These are phyloP conservation scores for Drosophila triauraria DNA, from an alignment of 1,140 invertebrate species.

Conservation along the genomic window DNA sequence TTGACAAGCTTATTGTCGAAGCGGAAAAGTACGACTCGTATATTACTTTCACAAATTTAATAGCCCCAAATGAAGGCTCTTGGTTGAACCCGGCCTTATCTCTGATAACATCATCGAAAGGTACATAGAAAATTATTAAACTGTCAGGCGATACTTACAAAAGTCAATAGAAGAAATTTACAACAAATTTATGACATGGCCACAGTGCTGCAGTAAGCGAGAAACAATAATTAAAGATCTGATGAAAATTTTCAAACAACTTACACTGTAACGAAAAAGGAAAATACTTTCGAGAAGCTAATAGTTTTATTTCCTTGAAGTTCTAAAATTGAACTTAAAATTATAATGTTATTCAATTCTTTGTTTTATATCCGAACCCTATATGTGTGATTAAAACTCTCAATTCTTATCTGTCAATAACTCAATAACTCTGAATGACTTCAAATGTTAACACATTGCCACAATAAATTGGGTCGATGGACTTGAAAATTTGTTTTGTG, in stretches of 20 bases:
- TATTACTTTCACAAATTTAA: slow-evolving; percentile 18
- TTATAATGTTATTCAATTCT: too few relatives aligned
- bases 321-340: too few relatives aligned
- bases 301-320: background rate
- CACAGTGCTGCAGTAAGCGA: background rate
- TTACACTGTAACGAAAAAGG: background rate
- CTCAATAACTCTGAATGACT: slow-evolving; percentile 43
- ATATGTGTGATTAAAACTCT: slow-evolving; percentile 19
- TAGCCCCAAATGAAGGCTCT: background rate
- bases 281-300: background rate
- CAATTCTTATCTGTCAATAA: slow-evolving; percentile 58
- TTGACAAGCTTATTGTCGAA: slow-evolving; percentile 17
- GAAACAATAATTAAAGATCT: slow-evolving; percentile 4
- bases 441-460: slow-evolving; percentile 62
- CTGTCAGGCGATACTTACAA: slow-evolving; percentile 17
- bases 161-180: slow-evolving; percentile 13
- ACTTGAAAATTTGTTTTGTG: slow-evolving; percentile 57
- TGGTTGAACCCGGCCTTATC: slow-evolving; percentile 4
- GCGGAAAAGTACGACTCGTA: slow-evolving; percentile 14
- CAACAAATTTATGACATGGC: slow-evolving; percentile 9
- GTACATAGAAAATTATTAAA: slow-evolving; percentile 11
- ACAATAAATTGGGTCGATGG: slow-evolving; percentile 69
- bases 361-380: background rate
- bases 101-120: slow-evolving; percentile 4
- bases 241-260: background rate